Evolutionary conservation across 2,113 vertebrate species (phyloP), one percentile per base, ranked within the genome.

Genomic region (cattle (Bos taurus)): DNA sequence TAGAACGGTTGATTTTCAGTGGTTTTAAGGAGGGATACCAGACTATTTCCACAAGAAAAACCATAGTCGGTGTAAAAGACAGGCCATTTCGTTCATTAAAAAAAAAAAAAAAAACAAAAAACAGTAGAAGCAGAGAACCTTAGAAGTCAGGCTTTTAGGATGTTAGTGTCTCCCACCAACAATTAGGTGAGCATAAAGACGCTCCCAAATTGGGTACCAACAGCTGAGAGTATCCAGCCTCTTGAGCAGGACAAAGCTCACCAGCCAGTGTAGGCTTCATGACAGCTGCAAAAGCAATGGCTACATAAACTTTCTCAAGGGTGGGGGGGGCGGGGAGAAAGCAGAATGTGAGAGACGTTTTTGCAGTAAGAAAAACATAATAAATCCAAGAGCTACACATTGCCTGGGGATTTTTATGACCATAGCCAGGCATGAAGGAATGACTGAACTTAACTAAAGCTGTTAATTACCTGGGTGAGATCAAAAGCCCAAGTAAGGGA

Each of bases 381-480:
- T 99, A 99, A 99, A 99, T 99, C 99, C 97, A 98, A 98, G 98
- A 98, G 98, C 98, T 99, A 89, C 98, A 95, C 97, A 91, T 90
- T 98, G 98, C 98, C 98, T 97, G 96, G 92, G 98, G 98, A 97
- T 95, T 99, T 98, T 99, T 99, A 98, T 99, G 98, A 98, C 98
- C 98, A 98, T 0, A 97, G 99, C 97, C 97, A 98, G 97, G 98
- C 98, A 98, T 98, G 98, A 99, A 99, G 98, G 98, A 99, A 99
- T 99, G 99, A 98, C 98, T 99, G 98, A 99, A 99, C 98, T 99
- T 99, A 99, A 99, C 99, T 98, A 98, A 99, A 99, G 99, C 98
- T 98, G 98, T 99, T 99, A 99, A 99, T 99, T 99, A 99, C 99
- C 99, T 99, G 99, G 98, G 98, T 98, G 98, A 98, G 99, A 99